Evolutionary conservation across 2,113 vertebrate species (phyloP), one percentile per base, ranked within the genome.

Genomic region (Mirza zaza): DNA sequence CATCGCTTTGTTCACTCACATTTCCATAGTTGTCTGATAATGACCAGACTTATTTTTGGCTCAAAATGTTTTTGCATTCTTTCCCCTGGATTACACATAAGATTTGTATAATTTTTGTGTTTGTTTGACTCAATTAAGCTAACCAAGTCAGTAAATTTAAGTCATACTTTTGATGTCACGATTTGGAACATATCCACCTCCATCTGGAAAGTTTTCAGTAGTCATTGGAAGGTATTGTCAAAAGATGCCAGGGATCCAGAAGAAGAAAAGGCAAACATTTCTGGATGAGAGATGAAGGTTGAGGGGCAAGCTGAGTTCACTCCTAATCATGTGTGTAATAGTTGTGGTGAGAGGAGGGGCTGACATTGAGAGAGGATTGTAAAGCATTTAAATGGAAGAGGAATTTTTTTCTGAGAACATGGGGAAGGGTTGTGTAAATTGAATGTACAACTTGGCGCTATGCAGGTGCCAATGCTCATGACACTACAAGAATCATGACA

Each of bases 1-100:
- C 34, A 39, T 80, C 50, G 42, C 50, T 85, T 75, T 95, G 65
- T 75, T 73, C 76, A 85, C 34, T 86, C 45, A n/a, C 21, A 27
- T 96, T 95, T 73, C 39, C 61, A 82, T 59, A 82, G 34, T 25
- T n/a, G 8, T 20, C 39, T 92, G 75, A 67, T 61, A 76, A 65
- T 45, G 39, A 87, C 45, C 85, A 95, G 79, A 29, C 63, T 92
- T 90, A 80, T 89, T 92, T 94, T 90, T 92, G 14, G 63, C 32
- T 81, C 92, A 39, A 39, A 48, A 65, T 42, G 42, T 82, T 91
- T 86, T 86, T 91, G 5, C 61, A 67, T 79, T 89, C 48, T 89
- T 91, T 73, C 17, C 29, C 83, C 10, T 45, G 5, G 36, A 29
- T 55, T n/a, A 93, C n/a, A 23, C 11, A 36, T 48, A 18, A 55